Evolutionary conservation across 1,140 invertebrate species (phyloP).

Genomic region (Drosophila sp.): DNA sequence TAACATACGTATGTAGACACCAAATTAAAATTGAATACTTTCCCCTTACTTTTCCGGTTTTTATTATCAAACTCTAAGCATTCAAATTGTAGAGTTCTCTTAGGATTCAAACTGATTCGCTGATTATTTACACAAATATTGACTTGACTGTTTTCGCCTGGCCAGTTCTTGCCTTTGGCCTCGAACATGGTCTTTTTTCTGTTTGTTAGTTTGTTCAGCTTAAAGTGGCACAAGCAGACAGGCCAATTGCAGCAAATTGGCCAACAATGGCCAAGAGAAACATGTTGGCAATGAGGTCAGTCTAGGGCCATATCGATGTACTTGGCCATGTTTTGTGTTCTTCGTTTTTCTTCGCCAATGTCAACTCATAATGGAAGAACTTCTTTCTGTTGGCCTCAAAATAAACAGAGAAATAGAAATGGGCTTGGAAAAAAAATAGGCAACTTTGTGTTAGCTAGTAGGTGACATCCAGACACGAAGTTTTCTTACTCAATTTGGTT

Average conservation of each 20-base stretch:
- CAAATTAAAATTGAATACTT: no score
- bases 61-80: not conserved
- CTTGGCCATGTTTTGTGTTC: conserved; percentile 47
- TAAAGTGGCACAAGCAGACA: conserved; percentile 8
- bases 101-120: not conserved
- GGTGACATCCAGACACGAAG: conserved; percentile 6
- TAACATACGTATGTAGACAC: no score
- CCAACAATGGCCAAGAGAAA: conserved; percentile 24
- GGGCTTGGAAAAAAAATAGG: not conserved
- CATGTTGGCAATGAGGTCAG: conserved; percentile 29
- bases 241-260: conserved; percentile 32
- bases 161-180: conserved; percentile 6
- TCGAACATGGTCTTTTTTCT: conserved; percentile 5
- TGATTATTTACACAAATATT: not conserved
- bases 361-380: conserved; percentile 54
- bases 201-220: not conserved
- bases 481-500: not conserved
- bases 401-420: conserved; percentile 1
- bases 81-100: not conserved
- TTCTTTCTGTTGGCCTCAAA: not conserved
- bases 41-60: not conserved
- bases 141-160: not conserved
- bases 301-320: conserved; percentile 19
- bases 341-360: conserved; percentile 27
- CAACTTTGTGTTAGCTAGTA: conserved; percentile 2